Percentiles rank a stretch among this genome's conserved stretches.
Evolutionary conservation across 2,888 invertebrate species (phyloP).

Genomic region (Tetheella fluctuosa): DNA sequence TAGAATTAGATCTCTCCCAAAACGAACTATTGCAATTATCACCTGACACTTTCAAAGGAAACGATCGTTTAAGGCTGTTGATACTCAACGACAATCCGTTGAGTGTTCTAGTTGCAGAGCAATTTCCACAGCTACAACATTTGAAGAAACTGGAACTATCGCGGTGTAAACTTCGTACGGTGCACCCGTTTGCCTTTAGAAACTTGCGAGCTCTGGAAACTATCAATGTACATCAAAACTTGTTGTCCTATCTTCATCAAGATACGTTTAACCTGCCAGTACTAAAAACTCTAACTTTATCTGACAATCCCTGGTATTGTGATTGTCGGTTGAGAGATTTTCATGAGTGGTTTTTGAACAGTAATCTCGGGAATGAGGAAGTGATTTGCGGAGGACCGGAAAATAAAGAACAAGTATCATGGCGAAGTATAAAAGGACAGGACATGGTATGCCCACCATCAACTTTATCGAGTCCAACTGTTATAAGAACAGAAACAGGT

Average conservation of each 20-base stretch:
- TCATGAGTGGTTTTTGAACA: constrained; percentile 91
- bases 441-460: constrained; percentile 93
- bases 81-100: constrained; percentile 93
- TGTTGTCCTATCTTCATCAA: constrained; percentile 86
- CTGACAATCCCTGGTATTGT: constrained; percentile 95
- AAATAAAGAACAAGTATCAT: constrained; percentile 86
- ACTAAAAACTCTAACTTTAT: constrained; percentile 91
- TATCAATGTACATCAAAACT: constrained; percentile 91
- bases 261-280: constrained; percentile 75
- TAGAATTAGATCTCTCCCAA: constrained; percentile 93
- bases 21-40: constrained; percentile 90
- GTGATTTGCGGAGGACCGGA: constrained; percentile 89
- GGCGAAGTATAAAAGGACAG: constrained; percentile 89
- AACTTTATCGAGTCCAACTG: constrained; percentile 84
- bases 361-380: constrained; percentile 90
- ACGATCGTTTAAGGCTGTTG: constrained; percentile 90
- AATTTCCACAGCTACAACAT: constrained; percentile 92
- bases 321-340: constrained; percentile 93
- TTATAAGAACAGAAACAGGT: constrained; percentile 89
- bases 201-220: constrained; percentile 91
- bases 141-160: constrained; percentile 92
- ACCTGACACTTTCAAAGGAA: constrained; percentile 91
- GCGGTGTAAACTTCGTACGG: constrained; percentile 88
- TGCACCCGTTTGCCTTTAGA: constrained; percentile 90
- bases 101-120: constrained; percentile 87